Evolutionary conservation across 2,888 invertebrate species (phyloP), one percentile per base, ranked within the genome.

Genomic region (Caenorhabditis zanzibari): DNA sequence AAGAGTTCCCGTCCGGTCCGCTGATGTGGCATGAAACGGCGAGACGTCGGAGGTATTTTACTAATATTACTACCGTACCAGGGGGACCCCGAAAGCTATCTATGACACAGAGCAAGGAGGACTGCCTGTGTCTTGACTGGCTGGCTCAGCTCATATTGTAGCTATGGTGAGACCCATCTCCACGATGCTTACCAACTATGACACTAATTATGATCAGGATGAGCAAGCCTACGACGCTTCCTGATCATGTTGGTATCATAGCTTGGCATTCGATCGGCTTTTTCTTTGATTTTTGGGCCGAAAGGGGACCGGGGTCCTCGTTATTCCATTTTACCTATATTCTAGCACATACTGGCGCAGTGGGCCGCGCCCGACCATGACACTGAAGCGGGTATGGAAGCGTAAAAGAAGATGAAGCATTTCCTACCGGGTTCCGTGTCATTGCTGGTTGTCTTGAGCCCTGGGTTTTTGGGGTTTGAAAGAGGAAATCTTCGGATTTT

Each of bases 321-420:
- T 47, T 47, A 47, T 47, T 47, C 47, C 47, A 1, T n/a, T 19
- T n/a, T 19, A 5, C 19, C 19, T 0, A 14, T 12, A 44, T 10
- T n/a, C 19, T 47, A 47, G 19, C 10, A 12, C 12, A 10, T 6
- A 6, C 12, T 12, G 5, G 19, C 6, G 7, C 19, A 1, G 16
- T 16, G 16, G 47, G 19, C 28, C 35, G 19, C 49, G 24, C 32
- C 68, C 52, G 19, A 28, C 24, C 14, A 68, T 68, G 68, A 68
- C 68, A 68, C 68, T 68, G 32, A 68, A 52, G 68, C 68, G 68
- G 28, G 28, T 10, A 52, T 47, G 35, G 68, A 52, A 52, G 32
- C 32, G 24, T 26, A 22, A 12, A 5, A n/a, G n/a, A 7, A 28
- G 56, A 26, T 19, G 26, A 5, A 12, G 56, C 56, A 28, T 16